These are phyloP conservation scores for Emys orbicularis DNA, from an alignment of 2,797 vertebrate species.

Conservation along the genomic window DNA sequence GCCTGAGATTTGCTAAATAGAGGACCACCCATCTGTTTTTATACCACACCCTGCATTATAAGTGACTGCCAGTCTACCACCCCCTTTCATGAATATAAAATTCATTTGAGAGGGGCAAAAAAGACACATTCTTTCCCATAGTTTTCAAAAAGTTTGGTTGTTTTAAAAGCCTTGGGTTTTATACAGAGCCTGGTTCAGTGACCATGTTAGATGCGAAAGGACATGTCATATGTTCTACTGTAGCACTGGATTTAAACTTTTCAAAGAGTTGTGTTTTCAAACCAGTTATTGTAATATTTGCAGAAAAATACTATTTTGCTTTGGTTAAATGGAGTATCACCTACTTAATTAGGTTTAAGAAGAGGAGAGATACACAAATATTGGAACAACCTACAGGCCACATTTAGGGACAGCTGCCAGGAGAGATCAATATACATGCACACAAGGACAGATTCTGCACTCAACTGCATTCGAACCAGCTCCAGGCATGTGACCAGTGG, in stretches of 20 bases:
- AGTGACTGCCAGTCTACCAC: not conserved
- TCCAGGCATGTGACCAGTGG: not conserved
- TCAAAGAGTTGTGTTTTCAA: not conserved
- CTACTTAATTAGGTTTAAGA: not conserved
- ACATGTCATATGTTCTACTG: not conserved
- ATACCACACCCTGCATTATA: not conserved
- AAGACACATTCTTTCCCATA: not conserved
- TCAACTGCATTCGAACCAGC: not conserved
- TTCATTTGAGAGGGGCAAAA: not conserved
- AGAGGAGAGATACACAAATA: not conserved
- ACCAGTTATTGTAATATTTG: not conserved
- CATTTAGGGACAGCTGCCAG: not conserved
- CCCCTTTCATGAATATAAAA: not conserved
- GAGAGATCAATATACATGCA: not conserved
- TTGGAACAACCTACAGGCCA: not conserved
- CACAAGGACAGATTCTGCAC: not conserved
- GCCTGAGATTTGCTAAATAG: not conserved
- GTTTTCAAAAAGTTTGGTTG: not conserved
- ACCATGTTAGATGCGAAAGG: not conserved
- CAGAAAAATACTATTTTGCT: not conserved
- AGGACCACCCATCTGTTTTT: not conserved
- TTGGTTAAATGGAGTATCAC: not conserved
- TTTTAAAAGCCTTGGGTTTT: not conserved
- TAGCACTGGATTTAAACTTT: not conserved
- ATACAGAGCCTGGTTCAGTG: not conserved